Base-by-base conservation (phyloP, 2,113 vertebrate genomes). In the Cavia aperea region DNA sequence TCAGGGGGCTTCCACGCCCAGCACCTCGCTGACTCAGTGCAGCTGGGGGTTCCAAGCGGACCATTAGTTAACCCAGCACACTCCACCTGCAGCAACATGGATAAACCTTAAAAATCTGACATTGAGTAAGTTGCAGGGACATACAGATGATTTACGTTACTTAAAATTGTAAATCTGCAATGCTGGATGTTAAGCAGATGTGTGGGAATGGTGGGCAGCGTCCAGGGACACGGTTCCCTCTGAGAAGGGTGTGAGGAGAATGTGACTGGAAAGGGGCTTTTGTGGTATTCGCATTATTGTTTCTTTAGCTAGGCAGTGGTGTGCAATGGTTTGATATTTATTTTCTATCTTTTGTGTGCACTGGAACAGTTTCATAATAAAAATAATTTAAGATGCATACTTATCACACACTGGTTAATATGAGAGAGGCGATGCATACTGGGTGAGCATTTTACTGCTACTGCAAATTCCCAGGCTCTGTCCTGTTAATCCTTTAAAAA, bases 281-380 rank as follows among this genome's bases (percentile, higher is more conserved):
- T 56, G 33, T 39, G 33, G 15, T 60, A 49, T 24, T 46, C 56
- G 21, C 26, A 23, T 33, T 72, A 66, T 8, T 66, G 54, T 93
- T 79, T 46, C 58, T 54, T 82, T 83, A 82, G 39, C 31, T 23
- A 29, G 23, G 11, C 39, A 29, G 49, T 24, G 15, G 26, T 2
- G 13, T 39, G 10, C 5, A 46, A 21, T 43, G 54, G 14, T 46
- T 85, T 62, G 33, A 46, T 54, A 85, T 51, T 89, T 84, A 90
- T 84, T 93, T 92, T 86, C 68, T 92, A 46, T 62, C 78, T 29
- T 88, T 70, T 82, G 29, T 93, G 29, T 49, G 58, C 8, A 43
- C 49, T 36, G 33, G 56, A 73, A 78, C 62, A 58, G 77, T 51
- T 88, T 79, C 29, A 86, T 49, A 72, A 46, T 46, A 39, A 83